These are phyloP conservation scores for Fratercula arctica DNA, from an alignment of 2,797 vertebrate genomes.

Conservation along the genomic window DNA sequence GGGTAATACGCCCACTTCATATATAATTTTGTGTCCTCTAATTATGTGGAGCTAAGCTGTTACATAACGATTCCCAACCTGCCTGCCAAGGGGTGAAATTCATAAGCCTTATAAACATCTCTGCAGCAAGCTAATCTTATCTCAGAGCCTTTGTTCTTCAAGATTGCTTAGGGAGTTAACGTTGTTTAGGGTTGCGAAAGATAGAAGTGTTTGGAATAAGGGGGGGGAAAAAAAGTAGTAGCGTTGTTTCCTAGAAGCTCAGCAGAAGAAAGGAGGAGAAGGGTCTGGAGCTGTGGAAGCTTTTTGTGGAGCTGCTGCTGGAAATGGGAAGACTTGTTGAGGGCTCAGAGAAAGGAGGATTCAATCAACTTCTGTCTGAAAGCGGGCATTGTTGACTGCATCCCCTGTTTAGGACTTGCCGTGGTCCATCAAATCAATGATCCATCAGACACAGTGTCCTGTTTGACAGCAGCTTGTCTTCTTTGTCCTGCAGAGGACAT, in stretches of 20 bases:
- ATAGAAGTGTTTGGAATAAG: not conserved
- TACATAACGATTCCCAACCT: not conserved
- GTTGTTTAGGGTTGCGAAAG: not conserved
- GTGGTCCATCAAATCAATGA: not conserved
- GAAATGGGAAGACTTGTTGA: not conserved
- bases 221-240: not conserved
- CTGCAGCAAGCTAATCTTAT: constrained; percentile 27
- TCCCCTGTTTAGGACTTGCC: not conserved
- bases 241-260: not conserved
- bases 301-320: not conserved
- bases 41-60: not conserved
- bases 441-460: not conserved
- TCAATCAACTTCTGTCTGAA: not conserved
- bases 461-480: not conserved
- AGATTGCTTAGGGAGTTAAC: not conserved
- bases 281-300: not conserved
- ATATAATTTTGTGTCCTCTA: not conserved
- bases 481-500: not conserved
- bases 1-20: not conserved
- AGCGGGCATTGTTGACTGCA: not conserved
- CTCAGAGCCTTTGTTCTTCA: constrained; percentile 27
- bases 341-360: not conserved
- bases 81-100: constrained; percentile 6
- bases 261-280: not conserved
- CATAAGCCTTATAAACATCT: not conserved